Conservation (phyloP, 2,113 vertebrate genomes). For the Jacana jacana region DNA sequence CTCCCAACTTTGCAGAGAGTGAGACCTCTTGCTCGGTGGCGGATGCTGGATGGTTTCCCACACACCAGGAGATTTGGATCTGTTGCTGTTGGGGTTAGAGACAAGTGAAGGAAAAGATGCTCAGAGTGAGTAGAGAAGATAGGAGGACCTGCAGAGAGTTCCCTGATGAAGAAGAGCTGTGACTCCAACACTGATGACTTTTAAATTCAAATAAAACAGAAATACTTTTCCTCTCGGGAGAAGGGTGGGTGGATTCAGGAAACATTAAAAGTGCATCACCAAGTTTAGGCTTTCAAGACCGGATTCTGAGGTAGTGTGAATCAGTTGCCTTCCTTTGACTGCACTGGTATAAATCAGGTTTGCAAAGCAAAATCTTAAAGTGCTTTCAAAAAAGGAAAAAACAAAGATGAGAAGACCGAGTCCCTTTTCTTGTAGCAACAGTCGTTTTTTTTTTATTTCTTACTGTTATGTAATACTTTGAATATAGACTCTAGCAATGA, state of each 20-base stretch:
- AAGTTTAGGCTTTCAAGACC: neutral
- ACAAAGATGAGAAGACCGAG: constrained; percentile 2
- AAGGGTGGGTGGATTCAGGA: neutral
- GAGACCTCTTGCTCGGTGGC: rapidly evolving
- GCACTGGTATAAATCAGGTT: constrained; percentile 6
- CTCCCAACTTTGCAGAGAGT: neutral
- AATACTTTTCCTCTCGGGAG: neutral
- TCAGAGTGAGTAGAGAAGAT: neutral
- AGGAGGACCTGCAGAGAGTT: neutral
- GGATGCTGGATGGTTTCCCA: neutral
- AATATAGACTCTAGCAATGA: constrained; percentile 36
- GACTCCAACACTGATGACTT: neutral
- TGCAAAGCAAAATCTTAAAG: constrained; percentile 19
- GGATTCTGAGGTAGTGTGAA: neutral
- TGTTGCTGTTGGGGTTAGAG: neutral
- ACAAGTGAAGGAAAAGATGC: neutral
- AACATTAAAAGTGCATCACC: neutral
- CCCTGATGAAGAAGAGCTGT: neutral
- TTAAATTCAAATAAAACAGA: neutral
- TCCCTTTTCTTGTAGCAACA: neutral
- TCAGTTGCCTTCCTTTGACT: neutral
- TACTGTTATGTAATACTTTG: neutral
- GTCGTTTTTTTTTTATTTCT: neutral
- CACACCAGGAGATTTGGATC: neutral
- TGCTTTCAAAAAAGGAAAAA: neutral